These are phyloP conservation scores for Drosophila hydei DNA, from an alignment of 1,140 invertebrate genomes.

Conservation along the genomic window DNA sequence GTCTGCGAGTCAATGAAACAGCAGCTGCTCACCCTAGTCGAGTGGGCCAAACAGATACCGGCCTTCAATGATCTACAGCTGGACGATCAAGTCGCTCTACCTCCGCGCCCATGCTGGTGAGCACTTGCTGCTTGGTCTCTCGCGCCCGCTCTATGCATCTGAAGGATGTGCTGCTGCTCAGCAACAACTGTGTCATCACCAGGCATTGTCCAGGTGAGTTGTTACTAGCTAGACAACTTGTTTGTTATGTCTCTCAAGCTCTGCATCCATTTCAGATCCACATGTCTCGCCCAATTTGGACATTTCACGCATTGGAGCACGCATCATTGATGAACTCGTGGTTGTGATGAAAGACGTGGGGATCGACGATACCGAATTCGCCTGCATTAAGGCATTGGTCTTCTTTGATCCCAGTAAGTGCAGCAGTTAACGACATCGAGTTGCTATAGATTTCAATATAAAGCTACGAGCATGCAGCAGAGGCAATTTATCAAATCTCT, in stretches of 20 bases:
- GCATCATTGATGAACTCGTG: conserved; percentile 98
- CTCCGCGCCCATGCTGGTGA: conserved; percentile 97
- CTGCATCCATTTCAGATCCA: conserved; percentile 64
- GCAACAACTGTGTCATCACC: conserved; percentile 97
- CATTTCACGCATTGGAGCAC: conserved; percentile 93
- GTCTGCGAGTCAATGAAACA: conserved; percentile 99
- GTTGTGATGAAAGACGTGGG: conserved; percentile 95
- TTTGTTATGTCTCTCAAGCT: neutral
- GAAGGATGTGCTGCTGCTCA: conserved; percentile 94
- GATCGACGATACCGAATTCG: conserved; percentile 98
- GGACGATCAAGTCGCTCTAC: conserved; percentile 97
- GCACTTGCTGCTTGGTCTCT: conserved; percentile 95
- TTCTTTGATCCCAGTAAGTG: conserved; percentile 98
- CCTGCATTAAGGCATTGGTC: conserved; percentile 98
- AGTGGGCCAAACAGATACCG: conserved; percentile 99
- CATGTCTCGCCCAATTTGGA: conserved; percentile 88
- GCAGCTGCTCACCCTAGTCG: conserved; percentile 96
- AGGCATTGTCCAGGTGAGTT: conserved; percentile 88
- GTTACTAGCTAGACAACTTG: rapidly evolving
- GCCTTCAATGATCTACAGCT: conserved; percentile 96
- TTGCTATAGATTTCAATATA: too few relatives aligned
- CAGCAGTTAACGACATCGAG: too few relatives aligned
- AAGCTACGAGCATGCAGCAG: too few relatives aligned
- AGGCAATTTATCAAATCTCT: neutral
- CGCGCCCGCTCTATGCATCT: conserved; percentile 95